Base-by-base conservation (phyloP, 2,113 vertebrate genomes). In the Cebus imitator region DNA sequence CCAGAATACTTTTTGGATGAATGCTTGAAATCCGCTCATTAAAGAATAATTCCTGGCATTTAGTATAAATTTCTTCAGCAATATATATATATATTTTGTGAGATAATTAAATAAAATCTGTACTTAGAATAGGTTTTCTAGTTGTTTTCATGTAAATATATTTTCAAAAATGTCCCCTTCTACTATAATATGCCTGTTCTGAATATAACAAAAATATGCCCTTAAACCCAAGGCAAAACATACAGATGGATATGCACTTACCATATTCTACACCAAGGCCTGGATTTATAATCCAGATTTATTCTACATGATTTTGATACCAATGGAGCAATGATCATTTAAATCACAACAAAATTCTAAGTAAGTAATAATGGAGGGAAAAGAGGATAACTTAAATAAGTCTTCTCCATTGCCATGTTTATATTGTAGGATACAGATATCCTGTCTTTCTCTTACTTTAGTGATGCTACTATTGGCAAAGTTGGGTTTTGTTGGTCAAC, bases 41-140 rank as follows among this genome's bases (percentile, higher is more conserved):
- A 96, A 95, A 90, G 37, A 76, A 83, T 45, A 43, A 94, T 76
- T 76, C 93, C 30, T 64, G 14, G 21, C 21, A 84, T 30, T 89
- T 92, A 92, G 2, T 73, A 27, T 82, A 94, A 96, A 40, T 0
- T 0, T 89, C 75, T 83, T 1, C 12, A 64, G 27, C 10, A 88
- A 75, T 86, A 7, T 94, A 14, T 66, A 2, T 48, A 10, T 64
- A 37, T 64, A 88, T 18, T 64, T 68, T 84, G 23, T 73, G 30
- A 7, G 61, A 64, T 64, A 37, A 88, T 95, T 95, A 84, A 66
- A 80, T 12, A 78, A 93, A 43, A 87, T 40, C 2, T 72, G 61
- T 83, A 52, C 1, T 73, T 66, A 64, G 5, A 66, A 50, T 52
- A 1, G 0, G 50, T 79, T 96, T 66, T 92, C 32, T 57, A 35